Percentiles rank a stretch among this genome's conserved stretches.
phyloP scores from a whole-genome alignment of 1,140 invertebrate genomes.

The Caligus rogercresseyi region DNA sequence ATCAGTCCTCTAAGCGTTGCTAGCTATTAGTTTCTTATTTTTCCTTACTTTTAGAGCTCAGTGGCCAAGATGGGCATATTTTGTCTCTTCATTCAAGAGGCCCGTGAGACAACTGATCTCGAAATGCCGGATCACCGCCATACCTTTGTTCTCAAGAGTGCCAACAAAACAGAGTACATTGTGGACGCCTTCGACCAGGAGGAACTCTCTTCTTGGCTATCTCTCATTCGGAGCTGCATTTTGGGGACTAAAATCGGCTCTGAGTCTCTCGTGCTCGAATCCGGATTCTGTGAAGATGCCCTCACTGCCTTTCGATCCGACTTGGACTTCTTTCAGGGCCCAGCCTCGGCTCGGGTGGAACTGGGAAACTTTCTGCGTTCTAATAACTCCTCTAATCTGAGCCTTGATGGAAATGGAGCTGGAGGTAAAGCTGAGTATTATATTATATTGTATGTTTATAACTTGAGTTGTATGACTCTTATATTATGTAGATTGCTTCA shows the following conservation, averaged over 20 bases:
- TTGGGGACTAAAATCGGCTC: conserved; percentile 38
- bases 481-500: too few relatives aligned
- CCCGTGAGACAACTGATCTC: conserved; percentile 74
- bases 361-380: background rate
- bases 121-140: conserved; percentile 96
- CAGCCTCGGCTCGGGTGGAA: background rate
- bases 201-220: conserved; percentile 77
- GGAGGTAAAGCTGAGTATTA: too few relatives aligned
- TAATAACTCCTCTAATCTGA: background rate
- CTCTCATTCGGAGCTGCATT: conserved; percentile 58
- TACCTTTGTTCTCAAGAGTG: conserved; percentile 85
- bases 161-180: conserved; percentile 83
- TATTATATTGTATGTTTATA: too few relatives aligned
- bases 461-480: too few relatives aligned
- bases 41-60: conserved; percentile 23
- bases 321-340: background rate
- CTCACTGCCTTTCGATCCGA: background rate
- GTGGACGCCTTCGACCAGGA: conserved; percentile 73
- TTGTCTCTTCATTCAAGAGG: conserved; percentile 82
- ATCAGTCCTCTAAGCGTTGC: too few relatives aligned
- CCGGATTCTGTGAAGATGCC: background rate
- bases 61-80: conserved; percentile 80
- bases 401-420: background rate
- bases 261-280: conserved; percentile 1
- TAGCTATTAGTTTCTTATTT: conserved; percentile 6